Evolutionary conservation across 2,888 invertebrate species (phyloP), one percentile per base, ranked within the genome.

Genomic region (Hypercompe scribonia): DNA sequence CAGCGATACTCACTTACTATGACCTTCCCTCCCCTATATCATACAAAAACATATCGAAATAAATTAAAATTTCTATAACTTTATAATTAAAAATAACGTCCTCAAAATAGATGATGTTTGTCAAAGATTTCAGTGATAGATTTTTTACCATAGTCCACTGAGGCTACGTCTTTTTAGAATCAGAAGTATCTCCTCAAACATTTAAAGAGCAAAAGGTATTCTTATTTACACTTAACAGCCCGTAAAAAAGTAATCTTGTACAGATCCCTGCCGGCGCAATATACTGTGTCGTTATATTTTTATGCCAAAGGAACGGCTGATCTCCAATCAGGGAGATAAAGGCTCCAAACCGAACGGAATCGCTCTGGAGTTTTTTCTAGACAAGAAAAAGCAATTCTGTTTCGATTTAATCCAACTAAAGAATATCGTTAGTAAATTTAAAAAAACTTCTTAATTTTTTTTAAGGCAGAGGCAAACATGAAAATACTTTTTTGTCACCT

Each of bases 231-330:
- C 84, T 81, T 86, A 83, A 87, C 78, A 78, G 80, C 78, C 84
- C 78, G 79, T 87, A 83, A 87, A 87, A 88, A 86, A 79, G 81
- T 87, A 88, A 89, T 88, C 86, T 85, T 81, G 82, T 83, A 84
- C 73, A 81, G 75, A 80, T 84, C 82, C 83, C 50, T 3, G 50
- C 50, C 33, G 81, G 78, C 77, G 74, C 50, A 76, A 46, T n/a
- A 15, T 63, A 67, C 78, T 79, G 83, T 78, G 78, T 81, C 80
- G 79, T 78, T 81, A 81, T 78, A 80, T 73, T 81, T 80, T 79
- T 79, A 77, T 77, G 75, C 21, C 72, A 67, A 61, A 78, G 69
- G 65, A 65, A 21, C 39, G 42, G 28, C 74, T 81, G 46, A 75
- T 75, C 77, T 76, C 68, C 77, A 80, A 80, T 82, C 80, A 75